A percentile compares a stretch with the other conserved stretches of the same genome.
Evolutionary conservation across 2,113 vertebrate genomes (phyloP).

Genomic region (Labeo catla): DNA sequence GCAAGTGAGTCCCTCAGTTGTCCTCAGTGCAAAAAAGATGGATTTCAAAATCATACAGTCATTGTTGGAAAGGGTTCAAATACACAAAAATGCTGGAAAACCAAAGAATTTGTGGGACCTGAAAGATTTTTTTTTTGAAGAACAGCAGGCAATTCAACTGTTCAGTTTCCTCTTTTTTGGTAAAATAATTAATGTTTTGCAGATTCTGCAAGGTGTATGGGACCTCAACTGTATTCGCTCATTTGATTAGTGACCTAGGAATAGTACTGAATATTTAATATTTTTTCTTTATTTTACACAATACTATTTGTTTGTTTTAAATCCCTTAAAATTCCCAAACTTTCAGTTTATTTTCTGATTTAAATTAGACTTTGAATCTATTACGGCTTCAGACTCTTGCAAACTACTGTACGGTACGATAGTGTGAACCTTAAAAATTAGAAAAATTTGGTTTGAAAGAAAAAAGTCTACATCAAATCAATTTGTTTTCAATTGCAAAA

Average conservation of each 20-base stretch:
- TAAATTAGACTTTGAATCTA: not conserved
- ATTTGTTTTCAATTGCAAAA: conserved; percentile 78
- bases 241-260: not conserved
- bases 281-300: not conserved
- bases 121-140: too few species aligned
- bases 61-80: too few species aligned
- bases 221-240: not conserved
- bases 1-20: too few species aligned
- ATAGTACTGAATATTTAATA: not conserved
- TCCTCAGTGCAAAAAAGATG: too few species aligned
- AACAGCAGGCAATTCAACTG: too few species aligned
- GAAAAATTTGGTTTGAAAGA: not conserved
- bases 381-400: not conserved
- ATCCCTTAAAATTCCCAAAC: not conserved
- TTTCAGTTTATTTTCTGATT: not conserved
- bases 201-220: too few species aligned
- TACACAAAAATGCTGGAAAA: too few species aligned
- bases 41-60: too few species aligned
- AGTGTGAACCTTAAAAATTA: not conserved
- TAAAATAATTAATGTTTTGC: too few species aligned
- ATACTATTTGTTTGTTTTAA: not conserved
- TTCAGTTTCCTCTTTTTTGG: too few species aligned
- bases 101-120: too few species aligned
- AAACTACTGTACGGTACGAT: not conserved
- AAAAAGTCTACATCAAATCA: conserved; percentile 69